Evolutionary conservation across 2,113 vertebrate species (phyloP).

Genomic region (Papio anubis): DNA sequence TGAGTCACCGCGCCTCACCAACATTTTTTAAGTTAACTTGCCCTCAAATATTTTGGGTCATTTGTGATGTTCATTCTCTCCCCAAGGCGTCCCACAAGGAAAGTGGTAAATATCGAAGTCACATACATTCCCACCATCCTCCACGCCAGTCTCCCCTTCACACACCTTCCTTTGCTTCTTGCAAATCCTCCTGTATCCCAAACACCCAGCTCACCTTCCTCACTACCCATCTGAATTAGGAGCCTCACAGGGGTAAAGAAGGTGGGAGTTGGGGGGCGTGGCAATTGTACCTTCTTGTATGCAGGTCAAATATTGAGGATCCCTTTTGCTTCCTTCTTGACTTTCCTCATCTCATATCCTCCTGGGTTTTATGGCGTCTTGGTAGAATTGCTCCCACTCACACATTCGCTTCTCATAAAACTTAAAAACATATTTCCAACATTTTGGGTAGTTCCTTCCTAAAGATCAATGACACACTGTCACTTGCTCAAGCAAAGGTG

Average conservation of each 20-base stretch:
- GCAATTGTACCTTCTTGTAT: background rate
- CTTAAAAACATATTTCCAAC: background rate
- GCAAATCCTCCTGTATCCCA: background rate
- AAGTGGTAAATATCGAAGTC: conserved; percentile 10
- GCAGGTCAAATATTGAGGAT: background rate
- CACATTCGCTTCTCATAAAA: background rate
- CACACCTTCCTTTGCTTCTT: background rate
- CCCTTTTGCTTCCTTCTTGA: background rate
- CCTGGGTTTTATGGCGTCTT: conserved; percentile 1
- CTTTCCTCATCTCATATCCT: conserved; percentile 17
- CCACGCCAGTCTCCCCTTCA: background rate
- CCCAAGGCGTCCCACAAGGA: background rate
- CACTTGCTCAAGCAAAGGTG: background rate
- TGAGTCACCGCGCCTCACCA: too few relatives aligned
- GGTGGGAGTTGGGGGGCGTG: background rate
- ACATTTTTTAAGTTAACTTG: background rate
- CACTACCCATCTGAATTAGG: background rate
- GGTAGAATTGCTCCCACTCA: conserved; percentile 4
- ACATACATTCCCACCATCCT: background rate
- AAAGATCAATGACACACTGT: background rate
- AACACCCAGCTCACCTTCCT: background rate
- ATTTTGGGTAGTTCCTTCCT: conserved; percentile 20
- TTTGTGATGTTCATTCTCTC: conserved; percentile 29
- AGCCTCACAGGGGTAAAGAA: background rate
- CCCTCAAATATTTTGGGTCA: conserved; percentile 1